phyloP scores from a whole-genome alignment of 2,113 vertebrate species.

The Ammodytes dubius region DNA sequence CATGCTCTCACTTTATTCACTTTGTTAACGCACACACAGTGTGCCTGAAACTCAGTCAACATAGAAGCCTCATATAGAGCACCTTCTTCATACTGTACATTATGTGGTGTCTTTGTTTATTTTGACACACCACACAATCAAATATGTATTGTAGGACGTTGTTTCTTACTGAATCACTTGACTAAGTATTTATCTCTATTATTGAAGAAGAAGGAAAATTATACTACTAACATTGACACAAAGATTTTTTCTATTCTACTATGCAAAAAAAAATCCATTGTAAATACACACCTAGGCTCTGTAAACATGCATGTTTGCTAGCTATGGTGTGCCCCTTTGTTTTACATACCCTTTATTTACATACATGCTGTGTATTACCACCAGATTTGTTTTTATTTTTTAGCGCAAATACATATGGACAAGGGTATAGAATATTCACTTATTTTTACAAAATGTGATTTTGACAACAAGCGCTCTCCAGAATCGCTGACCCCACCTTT shows the following conservation, averaged over 20 bases:
- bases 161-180: background rate
- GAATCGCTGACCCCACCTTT: too few relatives aligned
- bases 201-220: conserved; percentile 14
- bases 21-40: conserved; percentile 11
- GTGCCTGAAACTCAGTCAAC: conserved; percentile 9
- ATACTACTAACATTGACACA: conserved; percentile 3
- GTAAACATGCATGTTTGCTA: too few relatives aligned
- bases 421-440: too few relatives aligned
- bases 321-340: too few relatives aligned
- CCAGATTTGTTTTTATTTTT: too few relatives aligned
- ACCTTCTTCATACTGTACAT: background rate
- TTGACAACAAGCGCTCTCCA: too few relatives aligned
- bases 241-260: background rate
- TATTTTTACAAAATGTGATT: too few relatives aligned
- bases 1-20: conserved; percentile 15
- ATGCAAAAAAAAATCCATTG: conserved; percentile 13
- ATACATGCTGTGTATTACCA: too few relatives aligned
- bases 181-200: conserved; percentile 20
- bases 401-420: too few relatives aligned
- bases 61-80: background rate
- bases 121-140: background rate
- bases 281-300: too few relatives aligned
- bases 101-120: conserved; percentile 8
- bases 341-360: too few relatives aligned
- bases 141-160: conserved; percentile 7